Evolutionary conservation across 2,888 invertebrate species (phyloP), one percentile per base, ranked within the genome.

Genomic region (Thecocarcelia acutangulata): DNA sequence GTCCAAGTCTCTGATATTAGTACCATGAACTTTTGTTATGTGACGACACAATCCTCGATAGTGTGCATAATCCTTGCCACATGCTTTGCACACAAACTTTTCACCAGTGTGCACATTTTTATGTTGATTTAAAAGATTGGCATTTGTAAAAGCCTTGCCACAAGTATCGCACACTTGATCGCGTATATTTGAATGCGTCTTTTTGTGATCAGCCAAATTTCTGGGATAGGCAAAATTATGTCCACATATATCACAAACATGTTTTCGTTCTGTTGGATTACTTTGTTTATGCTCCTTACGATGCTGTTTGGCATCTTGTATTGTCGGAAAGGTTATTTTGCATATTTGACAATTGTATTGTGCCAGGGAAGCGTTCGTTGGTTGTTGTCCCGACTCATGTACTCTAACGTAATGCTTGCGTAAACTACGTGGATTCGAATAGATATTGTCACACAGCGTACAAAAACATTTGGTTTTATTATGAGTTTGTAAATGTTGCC

Each of bases 91-190:
- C 21, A 78, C 58, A 64, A 72, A 84, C 58, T 80, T 84, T 21
- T 83, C 77, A 9, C 77, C 77, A 0, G 50, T 78, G 13, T 82
- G 82, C n/a, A 82, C 82, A 44, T 78, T 78, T 78, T 74, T 82
- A 56, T 85, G 85, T 46, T 81, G 78, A 59, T 85, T 79, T 46
- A 85, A 78, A 58, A 83, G 40, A 54, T 84, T 80, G 2, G 78
- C 24, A 52, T 75, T 77, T 1, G 80, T 79, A 79, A 84, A 85
- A 5, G 81, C 64, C 48, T 84, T 84, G 5, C 83, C 83, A 44
- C 85, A 85, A 9, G 84, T 72, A 56, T 84, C 83, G 40, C 84
- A 85, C 3, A 84, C 66, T 48, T 83, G 80, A 52, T 84, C 83
- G 3, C 81, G 83, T 68, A 81, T 83, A 56, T 80, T 83, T 2